Evolutionary conservation across 2,797 vertebrate species (phyloP).

Genomic region (Rhincodon typus): DNA sequence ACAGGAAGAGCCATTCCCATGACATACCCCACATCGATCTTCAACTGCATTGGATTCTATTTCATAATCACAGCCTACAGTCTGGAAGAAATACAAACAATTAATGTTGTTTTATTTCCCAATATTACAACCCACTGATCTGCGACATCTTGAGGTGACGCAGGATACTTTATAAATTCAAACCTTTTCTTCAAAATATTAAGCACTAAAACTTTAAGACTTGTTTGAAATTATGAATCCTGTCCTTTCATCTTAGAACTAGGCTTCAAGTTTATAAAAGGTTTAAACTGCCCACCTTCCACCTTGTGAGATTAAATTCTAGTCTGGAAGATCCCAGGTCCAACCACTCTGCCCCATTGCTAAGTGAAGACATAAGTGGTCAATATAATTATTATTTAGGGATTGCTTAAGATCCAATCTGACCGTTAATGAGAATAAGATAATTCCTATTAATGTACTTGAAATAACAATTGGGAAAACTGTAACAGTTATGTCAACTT

Average conservation of each 20-base stretch:
- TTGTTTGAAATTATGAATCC: neutral
- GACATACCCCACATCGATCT: slow-evolving; percentile 87
- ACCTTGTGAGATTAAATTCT: too few relatives aligned
- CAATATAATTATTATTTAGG: too few relatives aligned
- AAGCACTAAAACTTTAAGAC: neutral
- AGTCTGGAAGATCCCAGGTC: too few relatives aligned
- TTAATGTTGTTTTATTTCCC: neutral
- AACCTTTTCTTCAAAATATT: neutral
- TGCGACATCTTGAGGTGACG: neutral
- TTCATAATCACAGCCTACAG: slow-evolving; percentile 87
- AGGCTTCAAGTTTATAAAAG: neutral
- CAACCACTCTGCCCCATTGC: too few relatives aligned
- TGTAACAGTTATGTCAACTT: too few relatives aligned
- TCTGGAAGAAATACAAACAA: slow-evolving; percentile 53
- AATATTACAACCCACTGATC: neutral
- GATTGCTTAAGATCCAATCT: too few relatives aligned
- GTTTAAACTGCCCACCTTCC: neutral
- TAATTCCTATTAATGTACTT: too few relatives aligned
- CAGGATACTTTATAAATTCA: neutral
- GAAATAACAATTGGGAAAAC: too few relatives aligned
- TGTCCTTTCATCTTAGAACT: neutral
- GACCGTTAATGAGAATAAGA: too few relatives aligned
- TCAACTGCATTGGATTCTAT: slow-evolving; percentile 90
- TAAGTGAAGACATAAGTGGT: too few relatives aligned
- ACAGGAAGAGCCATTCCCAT: slow-evolving; percentile 83